Base-by-base conservation (phyloP, 2,888 invertebrate genomes). In the Conus canariensis region DNA sequence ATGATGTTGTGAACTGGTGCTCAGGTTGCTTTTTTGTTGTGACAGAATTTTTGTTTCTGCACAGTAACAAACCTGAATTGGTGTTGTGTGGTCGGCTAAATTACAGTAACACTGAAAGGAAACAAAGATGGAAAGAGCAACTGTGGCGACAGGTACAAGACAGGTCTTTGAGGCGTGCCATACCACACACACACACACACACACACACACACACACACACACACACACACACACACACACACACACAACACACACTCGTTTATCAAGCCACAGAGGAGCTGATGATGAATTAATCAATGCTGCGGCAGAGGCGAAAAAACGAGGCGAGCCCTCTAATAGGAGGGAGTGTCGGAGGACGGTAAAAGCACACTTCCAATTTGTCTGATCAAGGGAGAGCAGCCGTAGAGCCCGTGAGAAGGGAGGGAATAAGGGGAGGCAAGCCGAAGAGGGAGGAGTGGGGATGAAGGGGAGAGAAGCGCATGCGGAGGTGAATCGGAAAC, bases 401-500 rank as follows among this genome's bases (percentile, higher is more conserved):
- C 64, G 64, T 10, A 64, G 64, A 64, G 10, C 64, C 64, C 1
- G 16, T 16, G 16, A 16, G 12, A 64, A 64, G 64, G 64, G 64
- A 64, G 6, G 64, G 64, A 64, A 45, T 45, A 45, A 64, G 60
- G 60, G 12, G 60, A 70, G 22, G 19, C 16, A 70, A 14, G 60
- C 12, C 60, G 30, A 80, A 30, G 14, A 83, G 6, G 16, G 19
- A 59, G 9, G 5, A 60, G 7, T 19, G n/a, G 56, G 56, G 82
- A 83, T 58, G 19, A 9, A 60, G 59, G 70, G 67, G 67, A 19
- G 67, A 87, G 87, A 87, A 14, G 30, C 64, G 74, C 19, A 12
- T 5, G n/a, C n/a, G 22, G 87, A 70, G 56, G 56, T 45, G 9
- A 30, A 89, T 74, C 89, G 89, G 89, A 89, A 89, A 74, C 85